A percentile compares a stretch with the other conserved stretches of the same genome.
Evolutionary conservation across 1,140 invertebrate genomes (phyloP).

Genomic region (Coelopa frigida): DNA sequence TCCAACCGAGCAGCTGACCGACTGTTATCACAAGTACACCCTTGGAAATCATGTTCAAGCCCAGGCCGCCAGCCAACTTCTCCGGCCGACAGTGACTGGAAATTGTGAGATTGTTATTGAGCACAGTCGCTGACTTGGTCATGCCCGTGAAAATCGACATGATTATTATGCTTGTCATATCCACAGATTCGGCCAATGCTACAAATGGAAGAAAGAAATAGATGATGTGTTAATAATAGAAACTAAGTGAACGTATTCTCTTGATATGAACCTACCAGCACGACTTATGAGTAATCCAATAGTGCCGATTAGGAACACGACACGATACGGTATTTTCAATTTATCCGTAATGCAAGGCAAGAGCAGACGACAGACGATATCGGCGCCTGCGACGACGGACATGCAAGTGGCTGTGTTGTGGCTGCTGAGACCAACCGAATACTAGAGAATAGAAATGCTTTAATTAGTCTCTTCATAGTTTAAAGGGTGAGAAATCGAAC

Average conservation of each 20-base stretch:
- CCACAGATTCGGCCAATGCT: conserved; percentile 25
- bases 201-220: neutral
- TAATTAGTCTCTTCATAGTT: neutral
- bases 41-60: conserved; percentile 66
- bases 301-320: conserved; percentile 49
- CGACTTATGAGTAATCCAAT: conserved; percentile 30
- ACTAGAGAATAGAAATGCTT: conserved; percentile 31
- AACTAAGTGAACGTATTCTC: neutral
- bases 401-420: conserved; percentile 57
- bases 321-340: conserved; percentile 52
- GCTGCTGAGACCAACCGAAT: conserved; percentile 48
- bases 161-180: conserved; percentile 22
- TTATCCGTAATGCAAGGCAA: conserved; percentile 58
- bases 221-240: neutral
- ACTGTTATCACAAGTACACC: conserved; percentile 58
- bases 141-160: conserved; percentile 33
- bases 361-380: conserved; percentile 57
- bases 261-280: conserved; percentile 9
- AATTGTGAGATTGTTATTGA: conserved; percentile 63
- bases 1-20: conserved; percentile 60
- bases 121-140: conserved; percentile 51
- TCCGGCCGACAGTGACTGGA: conserved; percentile 55
- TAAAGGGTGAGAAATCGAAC: conserved; percentile 3
- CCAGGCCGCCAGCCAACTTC: conserved; percentile 59
- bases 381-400: conserved; percentile 56